Percentiles rank a stretch among this genome's conserved stretches.
Evolutionary conservation across 2,797 vertebrate genomes (phyloP).

Genomic region (Silurus aristotelis): DNA sequence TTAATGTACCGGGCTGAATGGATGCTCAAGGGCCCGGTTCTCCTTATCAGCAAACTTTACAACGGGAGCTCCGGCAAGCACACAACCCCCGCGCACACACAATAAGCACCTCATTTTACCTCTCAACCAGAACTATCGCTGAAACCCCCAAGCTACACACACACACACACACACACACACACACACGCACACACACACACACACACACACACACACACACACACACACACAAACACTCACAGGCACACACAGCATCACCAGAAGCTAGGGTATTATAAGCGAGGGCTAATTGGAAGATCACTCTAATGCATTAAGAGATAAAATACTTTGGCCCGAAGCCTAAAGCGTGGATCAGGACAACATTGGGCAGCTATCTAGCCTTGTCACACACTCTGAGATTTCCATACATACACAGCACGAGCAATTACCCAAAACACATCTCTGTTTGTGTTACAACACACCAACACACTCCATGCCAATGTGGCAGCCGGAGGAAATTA

Average conservation of each 20-base stretch:
- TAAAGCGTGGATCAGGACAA: conserved; percentile 98
- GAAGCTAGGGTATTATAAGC: conserved; percentile 98
- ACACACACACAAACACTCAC: conserved; percentile 15
- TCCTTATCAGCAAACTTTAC: conserved; percentile 99
- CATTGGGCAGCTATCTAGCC: conserved; percentile 99
- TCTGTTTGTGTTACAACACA: conserved; percentile 91
- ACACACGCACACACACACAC: conserved; percentile 12
- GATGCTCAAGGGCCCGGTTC: conserved; percentile 99
- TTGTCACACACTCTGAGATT: conserved; percentile 99
- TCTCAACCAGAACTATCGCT: conserved; percentile 99
- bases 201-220: conserved; percentile 53
- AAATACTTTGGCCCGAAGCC: conserved; percentile 99
- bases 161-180: conserved; percentile 53
- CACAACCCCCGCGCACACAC: conserved; percentile 94
- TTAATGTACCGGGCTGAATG: conserved; percentile 99
- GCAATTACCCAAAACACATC: conserved; percentile 94
- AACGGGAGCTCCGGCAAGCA: conserved; percentile 96
- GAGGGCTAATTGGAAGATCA: conserved; percentile 99
- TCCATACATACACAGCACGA: conserved; percentile 99
- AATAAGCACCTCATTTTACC: conserved; percentile 99
- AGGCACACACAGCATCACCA: conserved; percentile 41
- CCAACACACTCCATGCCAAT: conserved; percentile 84
- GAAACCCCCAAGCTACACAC: conserved; percentile 67
- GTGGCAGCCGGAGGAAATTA: conserved; percentile 77
- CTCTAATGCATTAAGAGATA: conserved; percentile 99